Conservation (phyloP, 2,888 invertebrate genomes). For the Mythimna impura region DNA sequence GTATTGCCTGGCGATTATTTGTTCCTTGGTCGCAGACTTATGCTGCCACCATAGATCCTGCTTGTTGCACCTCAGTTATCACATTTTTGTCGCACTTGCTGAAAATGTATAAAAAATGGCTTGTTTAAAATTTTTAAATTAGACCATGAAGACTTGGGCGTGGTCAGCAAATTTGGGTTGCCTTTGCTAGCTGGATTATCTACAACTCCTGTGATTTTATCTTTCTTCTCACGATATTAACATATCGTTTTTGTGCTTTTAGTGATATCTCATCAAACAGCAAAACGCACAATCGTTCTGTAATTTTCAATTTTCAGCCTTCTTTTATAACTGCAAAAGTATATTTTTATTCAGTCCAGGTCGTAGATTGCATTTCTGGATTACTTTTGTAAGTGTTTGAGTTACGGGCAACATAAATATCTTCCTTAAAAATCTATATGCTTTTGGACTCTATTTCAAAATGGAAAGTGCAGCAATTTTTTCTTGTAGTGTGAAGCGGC, state of each 20-base stretch:
- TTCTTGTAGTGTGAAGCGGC: neutral
- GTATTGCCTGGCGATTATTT: conserved; percentile 7
- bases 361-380: conserved; percentile 2
- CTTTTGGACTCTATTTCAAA: neutral
- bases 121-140: conserved; percentile 5
- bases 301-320: neutral
- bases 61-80: conserved; percentile 5
- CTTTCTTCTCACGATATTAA: neutral
- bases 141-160: conserved; percentile 7
- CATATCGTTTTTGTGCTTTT: conserved; percentile 8
- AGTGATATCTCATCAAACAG: neutral
- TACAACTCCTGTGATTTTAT: neutral
- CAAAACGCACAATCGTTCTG: neutral
- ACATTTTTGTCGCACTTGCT: neutral
- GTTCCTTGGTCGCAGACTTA: conserved; percentile 10
- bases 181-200: conserved; percentile 6
- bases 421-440: conserved; percentile 4
- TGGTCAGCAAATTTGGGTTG: conserved; percentile 8
- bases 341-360: conserved; percentile 1
- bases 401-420: conserved; percentile 1
- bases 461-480: neutral
- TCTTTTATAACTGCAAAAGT: neutral
- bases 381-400: neutral
- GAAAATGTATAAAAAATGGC: neutral
- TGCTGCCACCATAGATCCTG: conserved; percentile 9